Base-by-base conservation (phyloP, 2,888 invertebrate genomes). In the Periphyllus acericola region DNA sequence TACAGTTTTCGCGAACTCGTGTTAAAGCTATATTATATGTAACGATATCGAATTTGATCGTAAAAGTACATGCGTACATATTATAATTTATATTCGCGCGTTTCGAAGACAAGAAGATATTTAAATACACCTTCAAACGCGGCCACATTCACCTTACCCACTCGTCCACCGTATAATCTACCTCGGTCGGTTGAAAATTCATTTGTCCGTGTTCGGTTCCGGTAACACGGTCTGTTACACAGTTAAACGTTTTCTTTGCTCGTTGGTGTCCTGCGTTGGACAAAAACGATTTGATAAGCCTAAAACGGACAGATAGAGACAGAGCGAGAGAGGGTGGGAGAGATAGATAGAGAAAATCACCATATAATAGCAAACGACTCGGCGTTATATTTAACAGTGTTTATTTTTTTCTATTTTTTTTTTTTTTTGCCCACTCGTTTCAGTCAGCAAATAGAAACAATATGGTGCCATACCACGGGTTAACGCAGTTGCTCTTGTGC, bases 381-480 rank as follows among this genome's bases (percentile, higher is more conserved):
- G 40, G 46, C 14, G 46, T 46, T 46, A 1, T 14, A 46, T 46
- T 36, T 36, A 36, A 36, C 6, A 36, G 36, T 36, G 6, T 52
- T 55, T 21, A 19, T 55, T 55, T 1, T 55, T 55, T 55, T 55
- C 2, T 17, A 17, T n/a, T 19, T 21, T 19, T 17, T 55, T 55
- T 19, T 25, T 25, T 25, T 60, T 21, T 60, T 60, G 55, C 9
- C 46, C 46, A 46, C 46, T 46, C 46, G 46, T 46, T 46, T 46
- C 46, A 46, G 46, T 46, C 60, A 60, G 60, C 60, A 6, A 29
- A 81, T 14, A 21, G 25, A 25, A n/a, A 88, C 21, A 11, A 84
- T 11, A 46, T 89, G 84, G 84, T 89, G 89, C 89, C 89, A 83
- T 89, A 88, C 68, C 17, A 40, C 29, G 8, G 52, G 4, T 29